These are phyloP conservation scores for Dugesia japonica DNA, from an alignment of 2,888 invertebrate genomes.

Conservation along the genomic window DNA sequence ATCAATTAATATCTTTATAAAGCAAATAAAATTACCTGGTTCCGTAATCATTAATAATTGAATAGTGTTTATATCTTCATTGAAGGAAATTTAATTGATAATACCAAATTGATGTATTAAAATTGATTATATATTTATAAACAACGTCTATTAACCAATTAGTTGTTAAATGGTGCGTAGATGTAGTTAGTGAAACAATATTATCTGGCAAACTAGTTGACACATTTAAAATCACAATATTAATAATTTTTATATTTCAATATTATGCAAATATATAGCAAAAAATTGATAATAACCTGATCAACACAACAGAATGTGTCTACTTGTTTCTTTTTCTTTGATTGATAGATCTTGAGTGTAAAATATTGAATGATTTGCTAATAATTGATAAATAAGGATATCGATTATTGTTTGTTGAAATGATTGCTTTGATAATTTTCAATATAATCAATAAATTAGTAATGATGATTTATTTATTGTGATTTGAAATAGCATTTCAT, in stretches of 20 bases:
- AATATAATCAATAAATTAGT: too few relatives aligned
- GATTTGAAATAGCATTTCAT: too few relatives aligned
- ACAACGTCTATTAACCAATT: conserved; percentile 14
- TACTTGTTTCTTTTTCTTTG: neutral
- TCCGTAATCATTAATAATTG: neutral
- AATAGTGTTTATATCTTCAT: neutral
- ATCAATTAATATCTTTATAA: too few relatives aligned
- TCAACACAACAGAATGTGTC: neutral
- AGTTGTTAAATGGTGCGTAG: neutral
- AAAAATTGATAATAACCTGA: neutral
- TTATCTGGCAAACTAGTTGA: neutral
- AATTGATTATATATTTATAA: conserved; percentile 15
- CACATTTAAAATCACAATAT: conserved; percentile 6
- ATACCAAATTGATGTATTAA: neutral
- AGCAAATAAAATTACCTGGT: too few relatives aligned
- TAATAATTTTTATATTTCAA: neutral
- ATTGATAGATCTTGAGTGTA: neutral
- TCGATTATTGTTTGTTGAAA: too few relatives aligned
- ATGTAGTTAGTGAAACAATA: neutral
- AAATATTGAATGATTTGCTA: neutral
- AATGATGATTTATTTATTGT: too few relatives aligned
- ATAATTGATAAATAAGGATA: neutral
- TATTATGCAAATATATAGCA: neutral
- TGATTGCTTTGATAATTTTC: too few relatives aligned
- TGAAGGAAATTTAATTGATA: neutral